Base-by-base conservation (phyloP, 2,113 vertebrate species). In the Dipodomys ordii region DNA sequence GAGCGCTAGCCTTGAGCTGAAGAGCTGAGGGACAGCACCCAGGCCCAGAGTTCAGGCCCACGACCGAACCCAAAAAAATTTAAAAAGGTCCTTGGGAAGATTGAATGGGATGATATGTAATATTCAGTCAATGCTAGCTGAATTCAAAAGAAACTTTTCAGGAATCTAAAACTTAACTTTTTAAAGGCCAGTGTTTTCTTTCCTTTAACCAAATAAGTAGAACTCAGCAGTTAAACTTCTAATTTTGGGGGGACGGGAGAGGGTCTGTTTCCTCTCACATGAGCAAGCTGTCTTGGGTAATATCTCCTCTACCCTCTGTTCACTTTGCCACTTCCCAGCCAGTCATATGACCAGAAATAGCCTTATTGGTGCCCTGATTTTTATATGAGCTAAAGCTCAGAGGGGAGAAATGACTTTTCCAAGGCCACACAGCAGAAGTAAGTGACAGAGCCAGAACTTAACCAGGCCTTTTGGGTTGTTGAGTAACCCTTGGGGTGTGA, bases 141-240 rank as follows among this genome's bases (percentile, higher is more conserved):
- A 91, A 92, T 62, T 32, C 78, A 65, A 65, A 79, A 30, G 80
- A 53, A 89, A 87, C 22, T 89, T 79, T 94, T 27, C 10, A 89
- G 32, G 65, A 32, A 89, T 81, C 76, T 89, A 89, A 96, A 88
- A 32, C 22, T 74, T 86, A 83, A 76, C 39, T 49, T 88, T 91
- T 77, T 89, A 94, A 94, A 89, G 62, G 88, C 22, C 73, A 74
- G 68, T 6, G 73, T 94, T 92, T 80, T 83, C 23, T 64, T 85
- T 84, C 84, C 46, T 88, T 79, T 28, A 76, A 87, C 11, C 44
- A 76, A 94, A 72, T 7, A 71, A 2, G 22, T 62, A 88, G 89
- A 83, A 60, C 6, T 44, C 44, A 93, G 65, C 35, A 87, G 20
- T 39, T 82, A 35, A 87, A 76, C 7, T 82, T 96, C n/a, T 39